Base-by-base conservation (phyloP, 2,797 vertebrate genomes). In the Chiroxiphia lanceolata region DNA sequence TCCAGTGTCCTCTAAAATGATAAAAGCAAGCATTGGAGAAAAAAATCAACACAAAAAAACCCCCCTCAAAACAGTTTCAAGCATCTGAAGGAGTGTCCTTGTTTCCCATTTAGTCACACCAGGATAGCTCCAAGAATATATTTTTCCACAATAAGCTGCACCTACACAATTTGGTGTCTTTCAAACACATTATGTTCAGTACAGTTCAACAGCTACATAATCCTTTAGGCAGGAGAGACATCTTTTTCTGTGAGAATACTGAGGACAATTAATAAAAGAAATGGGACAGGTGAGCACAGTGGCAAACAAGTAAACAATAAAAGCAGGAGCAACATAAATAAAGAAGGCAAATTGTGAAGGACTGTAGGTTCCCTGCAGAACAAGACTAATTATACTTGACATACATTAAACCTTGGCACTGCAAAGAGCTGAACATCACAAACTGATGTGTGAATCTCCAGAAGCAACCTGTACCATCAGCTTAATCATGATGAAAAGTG, bases 1-100 rank as follows among this genome's bases (percentile, higher is more conserved):
- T 15, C 15, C 13, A 40, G 8, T 4, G 13, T 31, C 42, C 44
- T 87, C 64, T 29, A 47, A 93, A 68, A 68, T 12, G 23, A 61
- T 27, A 83, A 70, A 70, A 68, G 5, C 2, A 57, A 65, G 6
- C 29, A 54, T 0, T 11, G 5, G 14, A 17, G 13, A 1, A n/a
- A 23, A 42, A 50, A 54, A 27, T 2, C 23, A 21, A 38, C 34
- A 27, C 23, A 56, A 34, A 67, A 59, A 3, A n/a, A n/a, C n/a
- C n/a, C n/a, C n/a, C n/a, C 4, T 42, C 20, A 13, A 22, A 31
- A 25, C 26, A 23, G 42, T 57, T 72, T 79, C 33, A 63, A n/a
- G 20, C 7, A 69, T 45, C 34, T 45, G 33, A 67, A 70, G 26
- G 26, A 60, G 26, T 12, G 15, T 25, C 67, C 65, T 72, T 63